These are phyloP conservation scores for Ferdinandea cuprea DNA, from an alignment of 2,888 invertebrate genomes.

Conservation along the genomic window DNA sequence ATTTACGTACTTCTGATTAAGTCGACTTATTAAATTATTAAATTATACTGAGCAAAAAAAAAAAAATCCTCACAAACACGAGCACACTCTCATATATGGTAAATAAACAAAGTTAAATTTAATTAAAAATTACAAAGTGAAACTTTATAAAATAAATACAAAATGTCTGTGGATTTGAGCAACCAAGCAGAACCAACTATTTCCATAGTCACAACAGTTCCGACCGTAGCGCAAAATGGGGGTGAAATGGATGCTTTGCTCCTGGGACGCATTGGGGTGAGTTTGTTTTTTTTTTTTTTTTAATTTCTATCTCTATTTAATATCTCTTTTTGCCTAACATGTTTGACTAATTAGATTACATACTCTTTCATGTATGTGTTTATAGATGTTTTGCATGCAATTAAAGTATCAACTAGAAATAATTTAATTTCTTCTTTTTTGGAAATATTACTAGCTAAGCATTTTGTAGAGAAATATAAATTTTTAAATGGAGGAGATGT, in stretches of 20 bases:
- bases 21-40: conserved; percentile 31
- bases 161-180: conserved; percentile 81
- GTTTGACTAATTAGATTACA: conserved; percentile 53
- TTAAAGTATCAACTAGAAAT: conserved; percentile 10
- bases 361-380: conserved; percentile 45
- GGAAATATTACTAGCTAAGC: background rate
- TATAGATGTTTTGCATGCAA: conserved; percentile 50
- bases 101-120: conserved; percentile 24
- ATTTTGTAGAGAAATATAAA: background rate
- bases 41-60: conserved; percentile 17
- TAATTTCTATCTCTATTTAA: too few species aligned
- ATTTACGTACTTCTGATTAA: conserved; percentile 56
- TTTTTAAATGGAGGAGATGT: background rate
- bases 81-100: too few species aligned
- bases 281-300: conserved; percentile 80
- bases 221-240: conserved; percentile 83
- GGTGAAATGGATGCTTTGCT: conserved; percentile 92
- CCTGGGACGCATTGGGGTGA: conserved; percentile 91
- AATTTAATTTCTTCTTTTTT: conserved; percentile 7
- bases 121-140: conserved; percentile 38
- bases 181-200: conserved; percentile 81
- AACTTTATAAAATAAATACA: conserved; percentile 41
- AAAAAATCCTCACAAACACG: background rate
- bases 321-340: conserved; percentile 50
- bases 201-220: conserved; percentile 81